Percentiles rank a stretch among this genome's conserved stretches.
Evolutionary conservation across 2,113 vertebrate genomes (phyloP).

Genomic region (Fukomys damarensis): DNA sequence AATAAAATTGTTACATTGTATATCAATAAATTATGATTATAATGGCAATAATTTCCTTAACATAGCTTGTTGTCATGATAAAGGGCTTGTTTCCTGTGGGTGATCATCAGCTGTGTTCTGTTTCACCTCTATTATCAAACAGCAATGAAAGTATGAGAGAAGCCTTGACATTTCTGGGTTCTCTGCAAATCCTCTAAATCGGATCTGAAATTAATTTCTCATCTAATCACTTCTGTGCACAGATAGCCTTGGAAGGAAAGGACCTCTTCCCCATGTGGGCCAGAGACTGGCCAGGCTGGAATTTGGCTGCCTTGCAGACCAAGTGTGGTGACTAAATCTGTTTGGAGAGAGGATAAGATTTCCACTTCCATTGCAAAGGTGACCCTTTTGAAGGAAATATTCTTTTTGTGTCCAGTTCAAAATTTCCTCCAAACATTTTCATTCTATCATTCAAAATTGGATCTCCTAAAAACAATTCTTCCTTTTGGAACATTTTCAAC

Average conservation of each 20-base stretch:
- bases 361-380: constrained; percentile 38
- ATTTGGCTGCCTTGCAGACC: background rate
- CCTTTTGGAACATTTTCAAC: constrained; percentile 43
- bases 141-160: background rate
- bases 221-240: constrained; percentile 12
- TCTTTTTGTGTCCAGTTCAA: constrained; percentile 20
- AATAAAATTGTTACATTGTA: constrained; percentile 55
- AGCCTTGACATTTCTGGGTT: constrained; percentile 15
- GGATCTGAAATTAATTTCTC: constrained; percentile 54
- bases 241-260: background rate
- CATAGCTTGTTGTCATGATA: constrained; percentile 73
- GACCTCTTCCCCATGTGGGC: background rate
- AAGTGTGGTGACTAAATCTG: background rate
- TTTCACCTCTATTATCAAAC: constrained; percentile 65
- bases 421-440: constrained; percentile 69
- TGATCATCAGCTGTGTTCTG: constrained; percentile 69
- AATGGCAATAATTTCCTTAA: constrained; percentile 75
- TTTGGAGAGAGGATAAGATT: background rate
- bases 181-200: constrained; percentile 38
- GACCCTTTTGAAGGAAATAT: constrained; percentile 7
- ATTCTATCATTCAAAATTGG: constrained; percentile 60
- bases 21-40: constrained; percentile 74
- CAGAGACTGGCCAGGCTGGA: background rate
- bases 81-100: constrained; percentile 73
- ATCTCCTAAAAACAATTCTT: constrained; percentile 74